Conservation (phyloP, 1,140 invertebrate species). For the Streblospio benedicti region DNA sequence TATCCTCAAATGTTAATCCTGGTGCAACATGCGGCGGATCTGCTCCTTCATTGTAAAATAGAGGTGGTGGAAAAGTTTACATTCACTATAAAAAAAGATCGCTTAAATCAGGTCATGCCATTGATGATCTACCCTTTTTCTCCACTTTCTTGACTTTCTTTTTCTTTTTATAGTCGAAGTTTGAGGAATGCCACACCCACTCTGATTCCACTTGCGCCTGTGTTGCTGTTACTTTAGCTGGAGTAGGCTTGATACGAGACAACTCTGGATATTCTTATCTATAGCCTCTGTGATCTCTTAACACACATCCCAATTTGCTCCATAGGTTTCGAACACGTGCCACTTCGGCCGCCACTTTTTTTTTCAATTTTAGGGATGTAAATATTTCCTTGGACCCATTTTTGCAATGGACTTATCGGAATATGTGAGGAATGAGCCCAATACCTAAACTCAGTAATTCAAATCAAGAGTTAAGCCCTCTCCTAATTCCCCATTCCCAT, state of each 20-base stretch:
- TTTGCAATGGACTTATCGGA: conserved; percentile 21
- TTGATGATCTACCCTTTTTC: background rate
- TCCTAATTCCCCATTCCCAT: conserved; percentile 44
- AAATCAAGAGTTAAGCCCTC: conserved; percentile 37
- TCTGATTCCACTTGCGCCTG: background rate
- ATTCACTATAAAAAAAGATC: conserved; percentile 31
- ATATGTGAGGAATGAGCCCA: conserved; percentile 38
- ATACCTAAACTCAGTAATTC: conserved; percentile 37
- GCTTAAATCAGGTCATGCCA: conserved; percentile 23
- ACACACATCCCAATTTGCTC: background rate
- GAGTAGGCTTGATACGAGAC: background rate
- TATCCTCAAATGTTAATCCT: background rate
- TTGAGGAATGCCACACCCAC: background rate
- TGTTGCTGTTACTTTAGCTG: background rate
- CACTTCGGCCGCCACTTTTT: background rate
- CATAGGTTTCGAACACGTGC: conserved; percentile 17
- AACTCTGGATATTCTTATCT: background rate
- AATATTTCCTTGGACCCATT: background rate
- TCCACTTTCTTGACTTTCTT: background rate
- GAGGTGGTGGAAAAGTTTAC: conserved; percentile 36
- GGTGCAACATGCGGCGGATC: conserved; percentile 25
- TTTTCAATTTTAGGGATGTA: background rate
- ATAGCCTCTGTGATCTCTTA: background rate
- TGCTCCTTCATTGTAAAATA: conserved; percentile 41
- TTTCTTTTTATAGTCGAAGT: no score